A percentile compares a stretch with the other conserved stretches of the same genome.
Conservation (phyloP, 2,888 invertebrate genomes). For the Trimorus sp. region DNA sequence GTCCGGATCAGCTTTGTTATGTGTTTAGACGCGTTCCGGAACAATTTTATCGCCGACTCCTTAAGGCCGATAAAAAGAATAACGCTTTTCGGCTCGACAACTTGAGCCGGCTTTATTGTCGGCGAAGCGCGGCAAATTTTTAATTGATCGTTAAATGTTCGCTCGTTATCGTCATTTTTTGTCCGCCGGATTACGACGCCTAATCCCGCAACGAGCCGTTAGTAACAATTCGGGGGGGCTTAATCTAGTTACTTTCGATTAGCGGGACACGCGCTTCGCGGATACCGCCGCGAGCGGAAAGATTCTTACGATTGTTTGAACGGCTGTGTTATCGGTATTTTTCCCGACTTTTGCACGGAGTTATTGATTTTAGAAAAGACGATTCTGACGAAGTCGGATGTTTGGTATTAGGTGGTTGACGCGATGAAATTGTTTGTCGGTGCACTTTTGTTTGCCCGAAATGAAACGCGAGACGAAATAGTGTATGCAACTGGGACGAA, state of each 20-base stretch:
- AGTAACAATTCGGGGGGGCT: conserved; percentile 4
- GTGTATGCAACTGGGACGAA: too few relatives aligned
- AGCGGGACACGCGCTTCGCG: neutral
- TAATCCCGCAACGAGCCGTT: neutral
- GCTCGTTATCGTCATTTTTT: neutral
- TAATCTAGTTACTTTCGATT: conserved; percentile 15
- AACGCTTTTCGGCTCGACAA: conserved; percentile 7
- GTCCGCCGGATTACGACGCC: neutral
- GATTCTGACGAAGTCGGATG: too few relatives aligned
- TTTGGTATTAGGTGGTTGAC: too few relatives aligned
- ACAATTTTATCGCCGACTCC: conserved; percentile 30
- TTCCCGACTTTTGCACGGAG: too few relatives aligned
- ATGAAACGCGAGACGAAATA: too few relatives aligned
- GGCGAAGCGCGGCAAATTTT: conserved; percentile 7
- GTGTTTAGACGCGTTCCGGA: conserved; percentile 44
- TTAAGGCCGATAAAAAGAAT: conserved; percentile 24
- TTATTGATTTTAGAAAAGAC: too few relatives aligned
- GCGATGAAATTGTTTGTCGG: too few relatives aligned
- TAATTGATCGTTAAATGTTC: conserved; percentile 4
- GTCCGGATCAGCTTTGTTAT: conserved; percentile 48
- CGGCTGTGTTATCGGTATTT: too few relatives aligned
- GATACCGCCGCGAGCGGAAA: too few relatives aligned
- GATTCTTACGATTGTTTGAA: too few relatives aligned
- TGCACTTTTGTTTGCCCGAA: too few relatives aligned
- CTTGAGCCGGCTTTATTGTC: conserved; percentile 1